phyloP scores from a whole-genome alignment of 2,888 invertebrate genomes.

The Helleia helle region DNA sequence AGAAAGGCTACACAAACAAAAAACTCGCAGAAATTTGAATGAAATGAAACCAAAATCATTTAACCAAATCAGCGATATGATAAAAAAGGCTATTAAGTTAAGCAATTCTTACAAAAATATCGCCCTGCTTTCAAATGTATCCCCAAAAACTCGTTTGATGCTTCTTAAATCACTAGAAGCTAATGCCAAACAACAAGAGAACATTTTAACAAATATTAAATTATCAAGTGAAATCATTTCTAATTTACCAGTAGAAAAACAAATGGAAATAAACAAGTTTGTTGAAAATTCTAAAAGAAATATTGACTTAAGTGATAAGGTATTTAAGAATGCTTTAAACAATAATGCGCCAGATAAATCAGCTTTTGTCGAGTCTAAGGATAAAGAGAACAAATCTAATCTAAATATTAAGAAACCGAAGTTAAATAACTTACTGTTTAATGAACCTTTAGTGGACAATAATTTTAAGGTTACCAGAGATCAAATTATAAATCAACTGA shows the following conservation, averaged over 20 bases:
- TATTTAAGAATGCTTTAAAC: slow-evolving; percentile 27
- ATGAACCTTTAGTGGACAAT: slow-evolving; percentile 8
- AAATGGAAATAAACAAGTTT: slow-evolving; percentile 34
- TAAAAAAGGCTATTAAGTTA: slow-evolving; percentile 31
- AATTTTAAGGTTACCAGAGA: slow-evolving; percentile 37
- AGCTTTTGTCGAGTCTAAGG: background rate
- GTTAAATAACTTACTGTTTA: background rate
- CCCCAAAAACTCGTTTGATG: slow-evolving; percentile 34
- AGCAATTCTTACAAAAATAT: slow-evolving; percentile 38
- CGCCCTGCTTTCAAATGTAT: slow-evolving; percentile 30
- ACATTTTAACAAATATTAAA: slow-evolving; percentile 33
- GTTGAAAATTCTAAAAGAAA: slow-evolving; percentile 32
- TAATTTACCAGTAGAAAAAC: slow-evolving; percentile 26
- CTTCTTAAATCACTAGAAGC: slow-evolving; percentile 41
- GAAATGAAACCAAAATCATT: slow-evolving; percentile 28
- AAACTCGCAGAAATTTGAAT: slow-evolving; percentile 31
- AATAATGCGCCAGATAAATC: slow-evolving; percentile 10
- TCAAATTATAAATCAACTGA: slow-evolving; percentile 47
- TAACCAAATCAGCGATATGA: slow-evolving; percentile 33
- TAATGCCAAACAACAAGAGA: slow-evolving; percentile 33
- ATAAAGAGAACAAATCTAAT: slow-evolving; percentile 1
- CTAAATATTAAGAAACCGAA: slow-evolving; percentile 4
- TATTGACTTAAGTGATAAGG: slow-evolving; percentile 34
- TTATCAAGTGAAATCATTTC: slow-evolving; percentile 22
- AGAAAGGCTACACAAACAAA: slow-evolving; percentile 23